These are phyloP conservation scores for Hermodice carunculata DNA, from an alignment of 2,888 invertebrate genomes.

Conservation along the genomic window DNA sequence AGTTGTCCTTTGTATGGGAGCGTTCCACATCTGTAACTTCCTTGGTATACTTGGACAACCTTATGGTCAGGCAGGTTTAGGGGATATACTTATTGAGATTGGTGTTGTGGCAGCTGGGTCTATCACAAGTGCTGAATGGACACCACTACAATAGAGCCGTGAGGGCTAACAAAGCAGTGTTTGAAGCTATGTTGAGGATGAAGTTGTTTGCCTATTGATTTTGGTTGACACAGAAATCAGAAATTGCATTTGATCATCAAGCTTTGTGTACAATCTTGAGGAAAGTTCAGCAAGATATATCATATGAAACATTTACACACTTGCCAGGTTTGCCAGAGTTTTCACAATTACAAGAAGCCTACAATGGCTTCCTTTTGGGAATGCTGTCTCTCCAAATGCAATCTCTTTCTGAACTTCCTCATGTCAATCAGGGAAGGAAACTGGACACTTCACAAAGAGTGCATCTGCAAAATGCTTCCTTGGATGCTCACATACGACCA, in stretches of 20 bases:
- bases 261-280: too few relatives aligned
- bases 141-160: constrained; percentile 14
- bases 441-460: background rate
- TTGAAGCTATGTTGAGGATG: constrained; percentile 2
- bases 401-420: constrained; percentile 21
- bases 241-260: too few relatives aligned
- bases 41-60: background rate
- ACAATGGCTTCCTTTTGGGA: too few relatives aligned
- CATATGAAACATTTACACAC: too few relatives aligned
- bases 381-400: too few relatives aligned
- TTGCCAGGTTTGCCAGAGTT: too few relatives aligned
- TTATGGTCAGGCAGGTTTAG: constrained; percentile 10
- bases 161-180: constrained; percentile 1
- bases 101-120: constrained; percentile 7
- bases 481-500: background rate
- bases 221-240: too few relatives aligned
- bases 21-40: background rate
- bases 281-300: too few relatives aligned
- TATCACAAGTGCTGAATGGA: background rate
- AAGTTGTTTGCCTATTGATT: too few relatives aligned
- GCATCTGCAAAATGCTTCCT: background rate
- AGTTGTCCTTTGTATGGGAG: background rate
- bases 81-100: constrained; percentile 4
- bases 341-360: too few relatives aligned
- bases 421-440: background rate